Evolutionary conservation across 2,113 vertebrate genomes (phyloP).

Genomic region (Pollachius pollachius): DNA sequence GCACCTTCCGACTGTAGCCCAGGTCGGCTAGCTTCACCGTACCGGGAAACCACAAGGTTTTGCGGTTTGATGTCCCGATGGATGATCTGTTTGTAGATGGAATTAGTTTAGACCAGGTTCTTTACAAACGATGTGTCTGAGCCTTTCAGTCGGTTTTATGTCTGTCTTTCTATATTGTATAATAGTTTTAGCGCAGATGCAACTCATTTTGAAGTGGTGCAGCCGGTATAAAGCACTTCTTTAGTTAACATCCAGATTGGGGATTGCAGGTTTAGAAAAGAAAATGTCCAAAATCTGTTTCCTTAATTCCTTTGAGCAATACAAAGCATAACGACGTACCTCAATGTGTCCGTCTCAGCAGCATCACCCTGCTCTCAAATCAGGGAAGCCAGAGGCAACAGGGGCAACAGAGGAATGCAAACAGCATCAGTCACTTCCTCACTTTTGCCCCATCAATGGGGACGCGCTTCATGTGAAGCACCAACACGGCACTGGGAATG

Average conservation of each 20-base stretch:
- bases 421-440: background rate
- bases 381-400: background rate
- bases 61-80: background rate
- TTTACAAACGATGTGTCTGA: too few relatives aligned
- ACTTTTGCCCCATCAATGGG: background rate
- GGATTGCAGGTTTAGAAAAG: too few relatives aligned
- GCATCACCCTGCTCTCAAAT: background rate
- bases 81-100: background rate
- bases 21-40: background rate
- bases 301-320: too few relatives aligned
- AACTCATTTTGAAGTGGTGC: too few relatives aligned
- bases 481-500: background rate
- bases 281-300: too few relatives aligned
- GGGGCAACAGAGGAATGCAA: background rate
- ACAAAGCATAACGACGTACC: background rate
- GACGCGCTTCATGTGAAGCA: background rate
- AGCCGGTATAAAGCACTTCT: too few relatives aligned
- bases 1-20: background rate
- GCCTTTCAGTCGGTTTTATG: too few relatives aligned
- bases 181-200: too few relatives aligned
- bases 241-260: too few relatives aligned
- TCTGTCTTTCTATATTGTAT: too few relatives aligned
- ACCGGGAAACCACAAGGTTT: background rate
- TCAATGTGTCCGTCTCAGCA: background rate
- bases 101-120: too few relatives aligned